Evolutionary conservation across 2,113 vertebrate species (phyloP).

Genomic region (Pao palembangensis): DNA sequence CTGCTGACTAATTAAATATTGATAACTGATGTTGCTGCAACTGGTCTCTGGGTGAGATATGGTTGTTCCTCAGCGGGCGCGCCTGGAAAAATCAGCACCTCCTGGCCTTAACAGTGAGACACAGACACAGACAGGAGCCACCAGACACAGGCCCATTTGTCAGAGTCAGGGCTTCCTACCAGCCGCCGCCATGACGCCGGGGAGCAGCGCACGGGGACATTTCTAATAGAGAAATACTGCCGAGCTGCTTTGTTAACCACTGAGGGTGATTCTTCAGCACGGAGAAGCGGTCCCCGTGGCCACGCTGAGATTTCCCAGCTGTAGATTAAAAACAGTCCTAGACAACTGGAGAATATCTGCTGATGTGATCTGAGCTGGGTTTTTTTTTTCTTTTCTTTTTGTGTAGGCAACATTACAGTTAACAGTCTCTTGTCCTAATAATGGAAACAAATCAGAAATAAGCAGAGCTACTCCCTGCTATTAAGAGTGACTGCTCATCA

Average conservation of each 20-base stretch:
- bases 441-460: neutral
- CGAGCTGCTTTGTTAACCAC: conserved; percentile 30
- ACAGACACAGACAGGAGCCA: conserved; percentile 36
- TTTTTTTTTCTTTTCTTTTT: neutral
- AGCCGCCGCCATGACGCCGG: conserved; percentile 54
- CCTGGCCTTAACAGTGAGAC: conserved; percentile 27
- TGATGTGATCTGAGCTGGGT: conserved; percentile 8
- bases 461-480: neutral
- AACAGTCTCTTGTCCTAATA: neutral
- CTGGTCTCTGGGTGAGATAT: conserved; percentile 14
- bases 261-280: conserved; percentile 38
- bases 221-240: conserved; percentile 44
- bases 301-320: conserved; percentile 44
- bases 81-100: conserved; percentile 41
- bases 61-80: conserved; percentile 20
- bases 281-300: conserved; percentile 28
- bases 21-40: conserved; percentile 1
- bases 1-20: neutral
- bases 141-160: conserved; percentile 41
- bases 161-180: conserved; percentile 39
- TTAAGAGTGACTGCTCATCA: neutral
- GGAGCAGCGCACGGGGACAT: conserved; percentile 40
- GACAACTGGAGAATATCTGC: conserved; percentile 25
- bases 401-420: neutral
- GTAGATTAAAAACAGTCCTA: conserved; percentile 34